Evolutionary conservation across 2,113 vertebrate species (phyloP), one percentile per base, ranked within the genome.

Genomic region (Trematocara nigrifrons): DNA sequence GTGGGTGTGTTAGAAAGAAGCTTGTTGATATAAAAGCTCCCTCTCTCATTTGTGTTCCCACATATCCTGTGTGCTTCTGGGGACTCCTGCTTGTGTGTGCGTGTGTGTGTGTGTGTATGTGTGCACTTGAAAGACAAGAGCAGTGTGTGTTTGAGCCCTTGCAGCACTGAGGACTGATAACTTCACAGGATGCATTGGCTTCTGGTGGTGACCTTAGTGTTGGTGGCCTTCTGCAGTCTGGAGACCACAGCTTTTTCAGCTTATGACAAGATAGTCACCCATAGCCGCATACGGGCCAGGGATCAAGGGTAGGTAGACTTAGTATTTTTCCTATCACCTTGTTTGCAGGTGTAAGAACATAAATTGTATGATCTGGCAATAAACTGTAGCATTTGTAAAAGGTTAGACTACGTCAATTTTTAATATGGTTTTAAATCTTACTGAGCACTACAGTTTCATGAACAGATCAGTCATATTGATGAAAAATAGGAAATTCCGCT

Each of bases 261-360:
- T 81, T 99, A 99, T 93, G 98, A 99, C 96, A 99, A 98, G 96
- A 98, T 99, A 84, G 96, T 99, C 90, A 93, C 94, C 87, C 99
- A 99, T 53, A 99, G 99, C 92, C 97, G 99, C 86, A 99, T 99
- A 93, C 96, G 99, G 86, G 99, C 97, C 91, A 97, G 97, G 49
- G 97, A 96, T 1, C 95, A 99, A 87, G 99, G 99, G 99, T 99
- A 97, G 99, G 98, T 94, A 87, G 15, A 54, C 5, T 15, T 15
- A 9, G 1, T 11, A 26, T 53, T n/a, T 11, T 18, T 76, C 1
- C 2, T 49, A 40, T 64, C 6, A 20, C 3, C 7, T 31, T 64
- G 11, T 22, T 29, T 61, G 35, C 15, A 76, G 22, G 18, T 42
- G 3, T 52, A 11, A 22, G 6, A 77, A 54, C n/a, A 83, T 66